Evolutionary conservation across 2,113 vertebrate genomes (phyloP).

Genomic region (Pseudopodoces humilis): DNA sequence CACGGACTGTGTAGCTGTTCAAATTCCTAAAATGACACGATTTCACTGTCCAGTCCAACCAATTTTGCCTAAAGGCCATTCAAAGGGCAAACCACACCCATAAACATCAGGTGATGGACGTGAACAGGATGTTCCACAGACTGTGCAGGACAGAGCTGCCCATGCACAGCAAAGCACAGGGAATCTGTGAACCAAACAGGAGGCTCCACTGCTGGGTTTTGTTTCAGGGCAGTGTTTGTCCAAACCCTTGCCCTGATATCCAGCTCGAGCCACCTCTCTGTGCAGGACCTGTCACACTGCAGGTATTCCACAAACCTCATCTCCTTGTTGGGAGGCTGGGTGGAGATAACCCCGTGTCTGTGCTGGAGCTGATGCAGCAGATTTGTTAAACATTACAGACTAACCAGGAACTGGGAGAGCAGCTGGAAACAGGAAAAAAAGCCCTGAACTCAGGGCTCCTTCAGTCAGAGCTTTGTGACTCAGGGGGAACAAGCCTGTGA

Average conservation of each 20-base stretch:
- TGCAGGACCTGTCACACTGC: background rate
- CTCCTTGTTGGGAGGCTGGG: background rate
- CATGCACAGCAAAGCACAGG: background rate
- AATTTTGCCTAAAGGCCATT: background rate
- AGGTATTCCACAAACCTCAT: background rate
- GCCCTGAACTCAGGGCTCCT: background rate
- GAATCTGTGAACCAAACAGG: background rate
- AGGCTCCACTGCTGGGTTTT: rapidly evolving
- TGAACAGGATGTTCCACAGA: background rate
- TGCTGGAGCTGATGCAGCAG: background rate
- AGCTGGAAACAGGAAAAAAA: background rate
- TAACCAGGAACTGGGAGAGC: rapidly evolving
- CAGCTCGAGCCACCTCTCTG: background rate
- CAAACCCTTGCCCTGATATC: background rate
- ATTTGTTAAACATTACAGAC: background rate
- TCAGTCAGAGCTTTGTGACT: background rate
- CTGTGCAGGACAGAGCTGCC: background rate
- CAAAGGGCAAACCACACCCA: background rate
- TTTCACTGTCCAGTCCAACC: background rate
- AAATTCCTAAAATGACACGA: background rate
- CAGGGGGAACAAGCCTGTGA: background rate
- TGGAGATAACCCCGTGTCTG: background rate
- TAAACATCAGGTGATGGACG: background rate
- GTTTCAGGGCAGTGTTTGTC: background rate
- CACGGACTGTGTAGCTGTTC: background rate